Evolutionary conservation across 2,113 vertebrate genomes (phyloP).

Genomic region (Pelmatolapia mariae): DNA sequence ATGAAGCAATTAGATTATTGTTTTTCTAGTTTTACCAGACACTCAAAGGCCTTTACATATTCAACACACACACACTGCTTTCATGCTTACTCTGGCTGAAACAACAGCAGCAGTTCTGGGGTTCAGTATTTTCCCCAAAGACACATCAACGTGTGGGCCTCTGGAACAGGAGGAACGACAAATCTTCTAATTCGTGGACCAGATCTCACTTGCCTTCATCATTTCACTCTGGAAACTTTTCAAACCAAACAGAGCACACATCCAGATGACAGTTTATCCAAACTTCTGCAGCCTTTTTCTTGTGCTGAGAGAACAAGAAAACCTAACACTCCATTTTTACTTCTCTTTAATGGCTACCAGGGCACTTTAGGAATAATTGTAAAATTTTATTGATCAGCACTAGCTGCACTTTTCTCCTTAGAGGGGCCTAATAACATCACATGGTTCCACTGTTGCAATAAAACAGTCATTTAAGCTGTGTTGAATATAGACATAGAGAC

Average conservation of each 20-base stretch:
- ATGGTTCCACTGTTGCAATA: constrained; percentile 14
- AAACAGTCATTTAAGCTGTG: constrained; percentile 7
- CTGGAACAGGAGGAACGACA: background rate
- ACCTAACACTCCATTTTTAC: constrained; percentile 23
- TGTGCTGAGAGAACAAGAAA: constrained; percentile 16
- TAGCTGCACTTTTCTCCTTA: constrained; percentile 29
- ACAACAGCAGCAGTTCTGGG: background rate
- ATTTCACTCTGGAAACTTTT: constrained; percentile 4
- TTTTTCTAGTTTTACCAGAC: background rate
- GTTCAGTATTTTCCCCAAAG: background rate
- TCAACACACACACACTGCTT: background rate
- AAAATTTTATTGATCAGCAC: constrained; percentile 50
- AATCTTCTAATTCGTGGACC: background rate
- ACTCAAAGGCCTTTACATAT: background rate
- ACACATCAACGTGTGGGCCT: background rate
- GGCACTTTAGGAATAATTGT: constrained; percentile 42
- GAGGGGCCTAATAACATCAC: constrained; percentile 19
- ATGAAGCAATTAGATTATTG: background rate
- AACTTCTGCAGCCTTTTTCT: background rate
- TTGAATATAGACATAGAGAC: constrained; percentile 1
- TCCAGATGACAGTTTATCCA: constrained; percentile 32
- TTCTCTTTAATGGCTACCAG: constrained; percentile 24
- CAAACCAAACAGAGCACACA: constrained; percentile 24
- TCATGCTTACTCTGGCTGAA: background rate
- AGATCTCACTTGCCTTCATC: background rate